phyloP scores from a whole-genome alignment of 1,140 invertebrate genomes.

The Papilio helenus region DNA sequence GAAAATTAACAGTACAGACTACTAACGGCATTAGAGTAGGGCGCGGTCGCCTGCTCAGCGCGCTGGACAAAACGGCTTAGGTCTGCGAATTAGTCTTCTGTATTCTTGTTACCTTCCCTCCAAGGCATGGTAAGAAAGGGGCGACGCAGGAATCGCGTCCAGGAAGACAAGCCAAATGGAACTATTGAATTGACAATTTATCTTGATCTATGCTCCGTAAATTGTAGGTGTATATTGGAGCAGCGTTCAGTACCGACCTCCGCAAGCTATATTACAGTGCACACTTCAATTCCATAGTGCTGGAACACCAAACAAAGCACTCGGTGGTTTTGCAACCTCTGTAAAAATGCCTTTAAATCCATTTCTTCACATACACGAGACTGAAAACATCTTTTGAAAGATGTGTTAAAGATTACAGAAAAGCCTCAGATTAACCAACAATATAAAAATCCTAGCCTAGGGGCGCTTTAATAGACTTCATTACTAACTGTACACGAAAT shows the following conservation, averaged over 20 bases:
- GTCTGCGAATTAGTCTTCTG: too few relatives aligned
- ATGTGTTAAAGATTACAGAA: neutral
- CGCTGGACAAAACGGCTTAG: too few relatives aligned
- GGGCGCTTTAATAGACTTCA: too few relatives aligned
- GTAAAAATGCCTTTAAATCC: neutral
- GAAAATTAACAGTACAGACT: too few relatives aligned
- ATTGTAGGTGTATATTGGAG: neutral
- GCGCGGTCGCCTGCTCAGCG: too few relatives aligned
- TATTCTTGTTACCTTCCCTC: too few relatives aligned
- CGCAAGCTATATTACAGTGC: slow-evolving; percentile 70
- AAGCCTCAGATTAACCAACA: neutral
- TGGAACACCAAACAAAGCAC: slow-evolving; percentile 43
- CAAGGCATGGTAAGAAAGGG: too few relatives aligned
- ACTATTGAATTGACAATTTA: slow-evolving; percentile 4
- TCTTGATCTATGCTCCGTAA: slow-evolving; percentile 27
- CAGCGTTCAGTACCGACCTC: slow-evolving; percentile 69
- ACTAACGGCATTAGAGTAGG: too few relatives aligned
- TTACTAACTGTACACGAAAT: too few relatives aligned
- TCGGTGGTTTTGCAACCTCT: neutral
- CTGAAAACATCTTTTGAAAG: neutral
- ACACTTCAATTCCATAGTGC: slow-evolving; percentile 79
- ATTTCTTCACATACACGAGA: neutral
- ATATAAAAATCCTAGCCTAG: too few relatives aligned
- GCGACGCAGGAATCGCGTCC: too few relatives aligned
- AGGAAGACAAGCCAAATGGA: too few relatives aligned